Percentiles rank a stretch among this genome's conserved stretches.
phyloP scores from a whole-genome alignment of 2,113 vertebrate genomes.

The Loxodonta africana region DNA sequence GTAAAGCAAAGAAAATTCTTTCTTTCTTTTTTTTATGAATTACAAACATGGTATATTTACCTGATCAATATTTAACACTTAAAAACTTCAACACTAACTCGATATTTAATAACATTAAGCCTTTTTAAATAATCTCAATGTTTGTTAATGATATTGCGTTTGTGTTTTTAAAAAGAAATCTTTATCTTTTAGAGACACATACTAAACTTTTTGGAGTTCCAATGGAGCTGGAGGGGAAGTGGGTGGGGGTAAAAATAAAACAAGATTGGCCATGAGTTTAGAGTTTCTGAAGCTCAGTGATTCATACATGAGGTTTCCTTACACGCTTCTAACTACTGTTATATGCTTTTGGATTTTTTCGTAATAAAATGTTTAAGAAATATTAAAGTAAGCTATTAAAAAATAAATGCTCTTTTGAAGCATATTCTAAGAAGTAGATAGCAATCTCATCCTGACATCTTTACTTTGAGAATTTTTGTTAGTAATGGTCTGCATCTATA shows the following conservation, averaged over 20 bases:
- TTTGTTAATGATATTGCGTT: neutral
- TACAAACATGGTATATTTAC: neutral
- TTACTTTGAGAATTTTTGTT: neutral
- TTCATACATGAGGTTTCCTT: neutral
- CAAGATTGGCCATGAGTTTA: neutral
- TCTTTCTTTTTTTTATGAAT: neutral
- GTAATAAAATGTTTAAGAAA: neutral
- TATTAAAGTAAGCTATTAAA: neutral
- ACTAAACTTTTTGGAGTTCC: neutral
- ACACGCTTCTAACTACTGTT: neutral
- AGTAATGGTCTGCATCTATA: neutral
- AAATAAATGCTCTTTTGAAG: neutral
- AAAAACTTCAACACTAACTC: neutral
- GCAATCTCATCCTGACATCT: neutral
- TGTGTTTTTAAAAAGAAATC: neutral
- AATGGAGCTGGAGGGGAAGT: neutral
- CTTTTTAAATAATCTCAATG: neutral
- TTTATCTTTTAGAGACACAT: neutral
- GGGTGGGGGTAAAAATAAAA: neutral
- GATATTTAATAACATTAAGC: neutral
- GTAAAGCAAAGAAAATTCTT: neutral
- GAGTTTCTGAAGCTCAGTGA: neutral
- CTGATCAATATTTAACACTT: neutral
- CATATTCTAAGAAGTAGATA: neutral
- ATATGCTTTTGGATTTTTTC: neutral